Base-by-base conservation (phyloP, 2,888 invertebrate genomes). In the Trichopoda pennipes region DNA sequence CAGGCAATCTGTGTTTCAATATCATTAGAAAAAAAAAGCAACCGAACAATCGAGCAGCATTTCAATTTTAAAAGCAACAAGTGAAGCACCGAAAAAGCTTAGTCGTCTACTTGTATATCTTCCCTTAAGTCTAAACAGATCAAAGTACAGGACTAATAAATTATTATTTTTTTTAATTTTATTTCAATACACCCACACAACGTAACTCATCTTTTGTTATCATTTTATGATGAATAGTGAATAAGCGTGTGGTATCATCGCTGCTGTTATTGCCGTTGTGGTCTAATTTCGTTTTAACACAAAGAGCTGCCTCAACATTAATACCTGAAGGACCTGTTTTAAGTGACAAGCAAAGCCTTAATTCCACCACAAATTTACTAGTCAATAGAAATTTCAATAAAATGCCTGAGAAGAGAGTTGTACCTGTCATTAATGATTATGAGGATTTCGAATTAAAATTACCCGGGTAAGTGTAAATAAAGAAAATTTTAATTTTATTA, bases 371-470 rank as follows among this genome's bases (percentile, higher is more conserved):
- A 1, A 63, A 17, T 28, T 49, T 47, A 17, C 28, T 63, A 19
- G 1, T 58, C 7, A 76, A 66, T 44, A 70, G 76, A 76, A 68
- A 58, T 72, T 68, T 72, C 44, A 70, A 32, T 44, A 86, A 85
- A 76, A 91, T 90, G 91, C 86, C 88, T 23, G 87, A 88, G 77
- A 88, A 86, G 82, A 86, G 86, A 49, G 69, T 86, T 60, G 88
- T 86, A 53, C 88, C 90, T 55, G 87, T 86, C 4, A 89, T 91
- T 69, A 85, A 77, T 38, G 86, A 85, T 6, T 83, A 86, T 49
- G 89, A 88, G 84, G 90, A 90, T 32, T 89, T 91, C 51, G 87
- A 89, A 68, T 83, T 85, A 44, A 86, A 88, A 60, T 80, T 91
- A 51, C 86, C 89, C 16, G 89, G 88, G 91, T 91, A 86, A 90